Conservation (phyloP, 2,113 vertebrate genomes). For the Dasyurus viverrinus region DNA sequence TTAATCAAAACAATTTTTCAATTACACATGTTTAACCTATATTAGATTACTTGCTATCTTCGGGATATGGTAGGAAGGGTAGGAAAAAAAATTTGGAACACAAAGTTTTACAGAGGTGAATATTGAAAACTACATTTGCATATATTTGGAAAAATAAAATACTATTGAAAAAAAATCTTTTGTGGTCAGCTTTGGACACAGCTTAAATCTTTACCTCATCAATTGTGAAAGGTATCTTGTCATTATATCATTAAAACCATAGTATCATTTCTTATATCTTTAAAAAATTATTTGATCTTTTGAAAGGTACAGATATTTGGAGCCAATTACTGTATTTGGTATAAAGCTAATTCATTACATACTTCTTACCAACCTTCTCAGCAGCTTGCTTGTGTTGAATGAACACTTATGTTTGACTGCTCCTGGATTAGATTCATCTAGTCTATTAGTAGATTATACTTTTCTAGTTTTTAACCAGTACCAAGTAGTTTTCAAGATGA, state of each 20-base stretch:
- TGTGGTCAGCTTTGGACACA: neutral
- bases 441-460: neutral
- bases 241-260: too few relatives aligned
- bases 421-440: neutral
- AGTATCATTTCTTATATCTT: too few relatives aligned
- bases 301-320: neutral
- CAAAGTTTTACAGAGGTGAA: too few relatives aligned
- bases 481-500: neutral
- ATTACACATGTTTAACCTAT: too few relatives aligned
- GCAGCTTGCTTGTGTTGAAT: neutral
- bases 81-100: too few relatives aligned
- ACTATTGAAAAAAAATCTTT: neutral
- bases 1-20: neutral
- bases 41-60: too few relatives aligned
- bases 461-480: neutral
- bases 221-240: neutral
- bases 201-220: neutral
- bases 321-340: neutral
- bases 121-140: too few relatives aligned
- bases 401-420: neutral
- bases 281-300: neutral
- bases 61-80: too few relatives aligned
- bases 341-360: neutral
- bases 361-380: neutral
- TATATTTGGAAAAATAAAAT: too few relatives aligned